Evolutionary conservation across 2,888 invertebrate species (phyloP).

Genomic region (Hartigia nigra): DNA sequence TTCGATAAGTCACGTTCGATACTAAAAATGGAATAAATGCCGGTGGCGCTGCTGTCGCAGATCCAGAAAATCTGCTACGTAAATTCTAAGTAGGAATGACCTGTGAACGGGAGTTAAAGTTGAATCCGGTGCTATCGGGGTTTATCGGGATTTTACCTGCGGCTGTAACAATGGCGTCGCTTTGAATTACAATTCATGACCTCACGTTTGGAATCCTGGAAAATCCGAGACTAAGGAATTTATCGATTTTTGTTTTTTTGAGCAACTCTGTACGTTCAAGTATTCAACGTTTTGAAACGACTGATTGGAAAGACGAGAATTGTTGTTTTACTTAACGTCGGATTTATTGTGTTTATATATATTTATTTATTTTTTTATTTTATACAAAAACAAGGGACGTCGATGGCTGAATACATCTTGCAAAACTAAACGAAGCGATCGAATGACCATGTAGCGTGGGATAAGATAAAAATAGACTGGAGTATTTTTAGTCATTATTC

Average conservation of each 20-base stretch:
- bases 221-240: background rate
- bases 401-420: background rate
- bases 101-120: background rate
- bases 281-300: background rate
- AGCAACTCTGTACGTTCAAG: background rate
- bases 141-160: background rate
- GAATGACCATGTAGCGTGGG: background rate
- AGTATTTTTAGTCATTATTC: background rate
- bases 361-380: constrained; percentile 1
- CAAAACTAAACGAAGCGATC: background rate
- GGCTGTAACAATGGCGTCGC: background rate
- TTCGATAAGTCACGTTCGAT: background rate
- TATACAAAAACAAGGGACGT: background rate
- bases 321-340: constrained; percentile 20
- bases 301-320: background rate
- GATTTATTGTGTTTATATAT: constrained; percentile 1
- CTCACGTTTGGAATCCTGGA: background rate
- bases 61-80: background rate
- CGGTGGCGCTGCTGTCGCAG: background rate
- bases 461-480: background rate
- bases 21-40: background rate
- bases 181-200: background rate
- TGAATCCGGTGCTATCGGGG: background rate
- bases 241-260: background rate
- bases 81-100: background rate